phyloP scores from a whole-genome alignment of 2,888 invertebrate species.

The Saturnia pavonia region DNA sequence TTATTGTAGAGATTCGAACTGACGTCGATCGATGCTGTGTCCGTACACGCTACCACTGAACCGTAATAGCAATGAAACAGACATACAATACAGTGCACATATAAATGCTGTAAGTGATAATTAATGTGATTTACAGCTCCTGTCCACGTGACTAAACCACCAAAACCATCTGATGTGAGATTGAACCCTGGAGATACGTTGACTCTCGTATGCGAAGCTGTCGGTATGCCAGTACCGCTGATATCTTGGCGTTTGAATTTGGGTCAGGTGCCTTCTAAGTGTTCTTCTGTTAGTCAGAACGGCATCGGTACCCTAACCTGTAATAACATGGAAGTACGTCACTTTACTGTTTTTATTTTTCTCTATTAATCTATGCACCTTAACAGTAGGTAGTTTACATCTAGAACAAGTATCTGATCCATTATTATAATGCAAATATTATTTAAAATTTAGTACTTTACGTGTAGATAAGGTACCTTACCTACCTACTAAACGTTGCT shows the following conservation, averaged over 20 bases:
- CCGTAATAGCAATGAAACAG: no score
- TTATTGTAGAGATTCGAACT: no score
- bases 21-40: no score
- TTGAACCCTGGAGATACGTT: conserved; percentile 88
- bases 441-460: not conserved
- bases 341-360: not conserved
- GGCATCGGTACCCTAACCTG: conserved; percentile 93
- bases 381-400: not conserved
- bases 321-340: conserved; percentile 83
- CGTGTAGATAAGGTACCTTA: no score
- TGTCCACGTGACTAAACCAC: conserved; percentile 85
- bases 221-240: conserved; percentile 94
- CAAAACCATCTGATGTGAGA: conserved; percentile 87
- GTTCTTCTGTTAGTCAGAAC: conserved; percentile 85
- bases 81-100: no score
- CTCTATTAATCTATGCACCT: no score
- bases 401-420: not conserved
- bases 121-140: conserved; percentile 40
- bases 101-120: not conserved
- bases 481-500: no score
- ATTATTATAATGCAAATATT: not conserved
- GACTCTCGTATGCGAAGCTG: conserved; percentile 91
- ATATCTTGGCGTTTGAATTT: conserved; percentile 98
- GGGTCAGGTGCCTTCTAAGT: conserved; percentile 94
- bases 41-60: no score